phyloP scores from a whole-genome alignment of 2,888 invertebrate species.

The Stenurella melanura region DNA sequence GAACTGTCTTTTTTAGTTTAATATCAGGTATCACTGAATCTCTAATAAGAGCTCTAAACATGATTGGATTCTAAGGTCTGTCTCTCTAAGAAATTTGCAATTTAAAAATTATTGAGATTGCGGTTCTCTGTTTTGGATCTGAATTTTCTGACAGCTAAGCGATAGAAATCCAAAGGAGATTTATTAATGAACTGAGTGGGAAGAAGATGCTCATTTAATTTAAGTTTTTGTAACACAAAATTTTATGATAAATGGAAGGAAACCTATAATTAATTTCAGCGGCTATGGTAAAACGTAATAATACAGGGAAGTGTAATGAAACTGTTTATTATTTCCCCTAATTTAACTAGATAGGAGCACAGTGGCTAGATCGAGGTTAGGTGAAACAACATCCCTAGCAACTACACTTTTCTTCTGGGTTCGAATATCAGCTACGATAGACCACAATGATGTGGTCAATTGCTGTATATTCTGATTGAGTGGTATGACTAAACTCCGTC shows the following conservation, averaged over 20 bases:
- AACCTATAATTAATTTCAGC: too few relatives aligned
- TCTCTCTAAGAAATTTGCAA: slow-evolving; percentile 13
- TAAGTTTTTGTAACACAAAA: not conserved
- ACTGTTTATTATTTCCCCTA: too few relatives aligned
- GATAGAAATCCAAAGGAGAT: not conserved
- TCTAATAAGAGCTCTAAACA: not conserved
- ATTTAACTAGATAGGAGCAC: too few relatives aligned
- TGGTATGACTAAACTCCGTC: too few relatives aligned
- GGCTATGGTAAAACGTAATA: too few relatives aligned
- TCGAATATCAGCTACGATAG: too few relatives aligned
- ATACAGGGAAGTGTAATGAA: too few relatives aligned
- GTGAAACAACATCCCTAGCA: too few relatives aligned
- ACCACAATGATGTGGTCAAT: too few relatives aligned
- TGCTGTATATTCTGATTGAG: too few relatives aligned
- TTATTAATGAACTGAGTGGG: slow-evolving; percentile 7
- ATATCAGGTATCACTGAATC: not conserved
- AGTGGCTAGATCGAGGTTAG: too few relatives aligned
- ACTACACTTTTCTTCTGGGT: too few relatives aligned
- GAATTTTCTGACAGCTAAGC: not conserved
- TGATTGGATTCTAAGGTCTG: slow-evolving; percentile 12
- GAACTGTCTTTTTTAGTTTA: slow-evolving; percentile 3
- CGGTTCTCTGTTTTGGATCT: not conserved
- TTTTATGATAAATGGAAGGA: not conserved
- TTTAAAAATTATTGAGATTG: slow-evolving; percentile 16
- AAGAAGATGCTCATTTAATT: not conserved